These are phyloP conservation scores for Perca fluviatilis DNA, from an alignment of 2,113 vertebrate genomes.

Conservation along the genomic window DNA sequence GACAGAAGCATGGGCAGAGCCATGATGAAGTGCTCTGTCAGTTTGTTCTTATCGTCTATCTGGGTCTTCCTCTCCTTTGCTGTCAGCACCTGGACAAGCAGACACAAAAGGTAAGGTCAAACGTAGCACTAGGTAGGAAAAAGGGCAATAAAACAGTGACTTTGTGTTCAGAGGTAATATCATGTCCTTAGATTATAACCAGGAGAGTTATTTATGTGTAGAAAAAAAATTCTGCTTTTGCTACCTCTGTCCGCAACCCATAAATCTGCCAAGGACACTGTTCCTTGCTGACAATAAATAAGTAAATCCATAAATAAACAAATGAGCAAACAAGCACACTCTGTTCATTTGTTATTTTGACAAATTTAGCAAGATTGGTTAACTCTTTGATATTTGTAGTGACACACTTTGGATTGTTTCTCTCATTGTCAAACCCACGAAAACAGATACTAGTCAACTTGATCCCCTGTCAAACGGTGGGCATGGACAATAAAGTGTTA, in stretches of 20 bases:
- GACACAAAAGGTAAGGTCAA: not conserved
- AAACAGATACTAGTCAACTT: not conserved
- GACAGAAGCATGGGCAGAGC: slow-evolving; percentile 97
- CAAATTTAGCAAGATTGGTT: not conserved
- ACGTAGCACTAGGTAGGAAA: not conserved
- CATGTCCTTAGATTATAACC: not conserved
- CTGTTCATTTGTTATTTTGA: not conserved
- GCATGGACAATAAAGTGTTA: too few species aligned
- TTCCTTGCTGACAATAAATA: not conserved
- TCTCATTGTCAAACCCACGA: not conserved
- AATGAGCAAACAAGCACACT: not conserved
- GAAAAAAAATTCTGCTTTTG: not conserved
- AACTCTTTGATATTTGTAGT: not conserved
- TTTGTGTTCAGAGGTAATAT: not conserved
- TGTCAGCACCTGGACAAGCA: slow-evolving; percentile 89
- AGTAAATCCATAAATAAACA: not conserved
- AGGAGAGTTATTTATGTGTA: not conserved
- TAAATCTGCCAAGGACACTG: not conserved
- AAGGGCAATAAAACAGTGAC: not conserved
- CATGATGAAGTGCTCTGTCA: slow-evolving; percentile 99
- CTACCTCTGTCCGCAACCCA: not conserved
- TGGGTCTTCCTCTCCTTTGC: slow-evolving; percentile 99
- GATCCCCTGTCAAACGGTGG: not conserved
- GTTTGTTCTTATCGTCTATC: slow-evolving; percentile 97
- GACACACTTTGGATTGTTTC: not conserved